A percentile compares a stretch with the other conserved stretches of the same genome.
Conservation (phyloP, 2,888 invertebrate genomes). For the Lithophane socia region DNA sequence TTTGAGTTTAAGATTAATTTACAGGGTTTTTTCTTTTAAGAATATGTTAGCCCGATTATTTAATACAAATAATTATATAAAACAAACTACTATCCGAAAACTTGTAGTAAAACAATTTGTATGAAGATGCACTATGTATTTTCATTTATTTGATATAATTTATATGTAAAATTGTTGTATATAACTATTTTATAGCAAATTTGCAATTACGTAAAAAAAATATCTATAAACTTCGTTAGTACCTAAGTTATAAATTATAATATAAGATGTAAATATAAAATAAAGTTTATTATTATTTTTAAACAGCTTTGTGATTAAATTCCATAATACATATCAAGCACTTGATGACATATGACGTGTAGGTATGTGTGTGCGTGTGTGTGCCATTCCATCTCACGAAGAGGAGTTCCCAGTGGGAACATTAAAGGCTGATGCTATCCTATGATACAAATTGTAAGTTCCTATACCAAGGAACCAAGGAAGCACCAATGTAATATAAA, state of each 20-base stretch:
- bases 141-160: background rate
- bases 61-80: background rate
- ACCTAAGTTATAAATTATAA: background rate
- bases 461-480: too few relatives aligned
- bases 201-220: background rate
- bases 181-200: background rate
- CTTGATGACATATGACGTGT: background rate
- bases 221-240: background rate
- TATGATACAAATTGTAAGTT: too few relatives aligned
- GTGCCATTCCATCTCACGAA: background rate
- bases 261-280: conserved; percentile 22
- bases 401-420: too few relatives aligned
- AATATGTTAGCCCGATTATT: background rate
- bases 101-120: background rate
- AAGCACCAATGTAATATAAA: background rate
- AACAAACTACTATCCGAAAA: background rate
- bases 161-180: too few relatives aligned
- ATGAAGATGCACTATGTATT: background rate
- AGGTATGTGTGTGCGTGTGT: background rate
- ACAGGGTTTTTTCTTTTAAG: background rate
- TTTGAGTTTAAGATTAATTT: background rate
- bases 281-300: conserved; percentile 23
- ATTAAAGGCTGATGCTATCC: background rate
- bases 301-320: background rate
- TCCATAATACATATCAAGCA: too few relatives aligned